Percentiles rank a stretch among this genome's conserved stretches.
These are phyloP conservation scores for Lasioglossum albipes DNA, from an alignment of 1,140 invertebrate species.

Conservation along the genomic window DNA sequence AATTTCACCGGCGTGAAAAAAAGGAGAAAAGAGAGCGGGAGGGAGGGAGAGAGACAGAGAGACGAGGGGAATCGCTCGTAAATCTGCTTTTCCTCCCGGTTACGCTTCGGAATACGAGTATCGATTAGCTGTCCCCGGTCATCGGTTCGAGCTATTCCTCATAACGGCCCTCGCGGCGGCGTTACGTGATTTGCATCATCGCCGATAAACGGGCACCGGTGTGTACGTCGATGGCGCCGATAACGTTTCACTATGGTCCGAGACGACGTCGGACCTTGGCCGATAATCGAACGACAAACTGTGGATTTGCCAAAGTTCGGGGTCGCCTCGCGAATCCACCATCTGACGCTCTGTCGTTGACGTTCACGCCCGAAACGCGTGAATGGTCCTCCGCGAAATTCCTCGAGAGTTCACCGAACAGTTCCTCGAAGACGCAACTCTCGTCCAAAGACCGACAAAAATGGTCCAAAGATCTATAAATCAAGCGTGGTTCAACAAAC, in stretches of 20 bases:
- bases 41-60: not conserved
- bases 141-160: slow-evolving; percentile 45
- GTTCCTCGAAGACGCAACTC: no score
- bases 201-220: slow-evolving; percentile 24
- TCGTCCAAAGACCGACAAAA: no score
- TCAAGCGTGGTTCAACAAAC: no score
- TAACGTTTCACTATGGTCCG: slow-evolving; percentile 26
- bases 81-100: slow-evolving; percentile 34
- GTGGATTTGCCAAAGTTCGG: slow-evolving; percentile 45
- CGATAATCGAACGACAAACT: slow-evolving; percentile 49
- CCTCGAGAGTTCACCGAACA: no score
- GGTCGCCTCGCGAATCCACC: slow-evolving; percentile 16
- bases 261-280: slow-evolving; percentile 51
- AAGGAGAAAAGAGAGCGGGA: not conserved
- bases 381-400: no score
- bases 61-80: not conserved
- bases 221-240: slow-evolving; percentile 7
- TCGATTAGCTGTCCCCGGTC: slow-evolving; percentile 53
- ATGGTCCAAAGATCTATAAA: no score
- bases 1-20: not conserved
- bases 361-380: no score
- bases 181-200: slow-evolving; percentile 68
- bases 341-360: not conserved
- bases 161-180: slow-evolving; percentile 47
- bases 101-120: slow-evolving; percentile 27